These are phyloP conservation scores for Myripristis jacobus DNA, from an alignment of 2,797 vertebrate genomes.

Conservation along the genomic window DNA sequence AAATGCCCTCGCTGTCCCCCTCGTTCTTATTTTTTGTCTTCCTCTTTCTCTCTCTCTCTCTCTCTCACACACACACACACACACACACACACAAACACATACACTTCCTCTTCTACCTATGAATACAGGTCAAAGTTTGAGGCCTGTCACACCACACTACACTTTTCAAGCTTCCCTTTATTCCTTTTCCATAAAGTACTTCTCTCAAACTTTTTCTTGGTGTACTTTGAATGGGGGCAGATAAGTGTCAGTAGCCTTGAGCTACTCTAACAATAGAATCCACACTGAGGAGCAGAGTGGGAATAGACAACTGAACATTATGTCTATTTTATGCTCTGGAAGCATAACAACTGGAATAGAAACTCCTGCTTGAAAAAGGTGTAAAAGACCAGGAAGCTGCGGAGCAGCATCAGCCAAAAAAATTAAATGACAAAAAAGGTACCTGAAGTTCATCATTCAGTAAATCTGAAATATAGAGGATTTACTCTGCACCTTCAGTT, in stretches of 20 bases:
- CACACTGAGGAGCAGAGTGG: slow-evolving; percentile 20
- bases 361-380: background rate
- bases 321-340: slow-evolving; percentile 31
- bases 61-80: background rate
- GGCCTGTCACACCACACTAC: slow-evolving; percentile 3
- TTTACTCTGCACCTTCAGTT: background rate
- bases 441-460: background rate
- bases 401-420: background rate
- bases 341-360: slow-evolving; percentile 25
- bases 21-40: no score
- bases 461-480: background rate
- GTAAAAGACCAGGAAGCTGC: slow-evolving; percentile 14
- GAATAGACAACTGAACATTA: slow-evolving; percentile 31
- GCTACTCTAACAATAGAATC: slow-evolving; percentile 53
- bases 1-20: no score
- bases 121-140: slow-evolving; percentile 30
- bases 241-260: slow-evolving; percentile 52
- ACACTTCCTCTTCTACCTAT: slow-evolving; percentile 6
- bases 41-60: background rate
- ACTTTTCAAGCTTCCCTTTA: slow-evolving; percentile 32
- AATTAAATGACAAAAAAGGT: background rate
- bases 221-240: slow-evolving; percentile 29
- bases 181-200: slow-evolving; percentile 27
- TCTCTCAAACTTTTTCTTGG: slow-evolving; percentile 35
- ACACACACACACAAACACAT: background rate